phyloP scores from a whole-genome alignment of 2,113 vertebrate species.

The Toxotes jaculatrix region DNA sequence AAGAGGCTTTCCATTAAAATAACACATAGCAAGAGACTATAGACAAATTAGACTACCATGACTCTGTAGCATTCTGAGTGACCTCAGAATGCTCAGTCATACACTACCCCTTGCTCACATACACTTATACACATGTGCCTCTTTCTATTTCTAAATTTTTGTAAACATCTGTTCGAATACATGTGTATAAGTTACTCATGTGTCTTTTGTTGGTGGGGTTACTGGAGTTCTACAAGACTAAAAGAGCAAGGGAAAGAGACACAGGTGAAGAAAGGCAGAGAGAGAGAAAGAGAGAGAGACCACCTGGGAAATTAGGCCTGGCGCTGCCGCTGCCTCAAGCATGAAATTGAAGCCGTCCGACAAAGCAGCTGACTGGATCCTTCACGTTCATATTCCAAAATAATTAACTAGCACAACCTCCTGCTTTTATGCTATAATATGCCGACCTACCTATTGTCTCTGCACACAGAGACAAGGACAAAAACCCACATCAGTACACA shows the following conservation, averaged over 20 bases:
- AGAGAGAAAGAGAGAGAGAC: slow-evolving; percentile 34
- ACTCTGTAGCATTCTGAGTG: slow-evolving; percentile 26
- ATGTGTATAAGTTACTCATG: slow-evolving; percentile 13
- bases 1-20: slow-evolving; percentile 24
- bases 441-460: slow-evolving; percentile 66
- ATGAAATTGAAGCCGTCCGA: slow-evolving; percentile 87
- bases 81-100: slow-evolving; percentile 26
- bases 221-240: slow-evolving; percentile 32
- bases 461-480: slow-evolving; percentile 12
- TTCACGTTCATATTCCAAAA: slow-evolving; percentile 80
- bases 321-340: slow-evolving; percentile 77
- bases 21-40: slow-evolving; percentile 15
- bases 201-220: slow-evolving; percentile 37
- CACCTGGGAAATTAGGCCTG: slow-evolving; percentile 85
- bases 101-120: slow-evolving; percentile 7
- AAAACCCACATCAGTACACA: slow-evolving; percentile 18
- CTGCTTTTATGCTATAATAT: slow-evolving; percentile 50
- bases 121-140: slow-evolving; percentile 1
- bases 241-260: slow-evolving; percentile 14
- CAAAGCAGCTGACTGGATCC: slow-evolving; percentile 76
- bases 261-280: slow-evolving; percentile 10
- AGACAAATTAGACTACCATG: slow-evolving; percentile 33
- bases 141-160: background rate
- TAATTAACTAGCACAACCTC: slow-evolving; percentile 79
- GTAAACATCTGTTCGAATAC: slow-evolving; percentile 11